Evolutionary conservation across 2,113 vertebrate species (phyloP), one percentile per base, ranked within the genome.

Genomic region (Myotis davidii): DNA sequence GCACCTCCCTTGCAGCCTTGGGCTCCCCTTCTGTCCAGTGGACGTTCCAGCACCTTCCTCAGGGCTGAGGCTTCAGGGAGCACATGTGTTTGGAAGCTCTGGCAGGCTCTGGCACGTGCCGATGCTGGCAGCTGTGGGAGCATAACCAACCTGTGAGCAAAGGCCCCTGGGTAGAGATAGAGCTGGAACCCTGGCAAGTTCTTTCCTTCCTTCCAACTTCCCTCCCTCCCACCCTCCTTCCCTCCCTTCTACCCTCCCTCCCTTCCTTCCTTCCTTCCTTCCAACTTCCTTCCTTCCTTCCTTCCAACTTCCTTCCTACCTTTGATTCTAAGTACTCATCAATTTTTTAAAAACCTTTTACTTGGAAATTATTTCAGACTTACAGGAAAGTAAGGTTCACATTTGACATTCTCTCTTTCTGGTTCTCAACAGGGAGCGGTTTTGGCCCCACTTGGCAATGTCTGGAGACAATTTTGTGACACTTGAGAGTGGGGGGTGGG

Each of bases 351-450:
- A 37, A 48, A 39, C 9, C 84, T 83, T 67, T 39, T 85, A 48
- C 61, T 93, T 86, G 72, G 59, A 54, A 39, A 93, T 82, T 39
- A 59, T 88, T 88, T 93, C 69, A 82, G 65, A 52, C 25, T 88
- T 77, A 90, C 6, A 77, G 59, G 42, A 76, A 95, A 95, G 45
- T 14, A 42, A 74, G 56, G 56, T 79, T 67, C 79, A 74, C 45
- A 34, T 82, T 69, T 69, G 73, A 59, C 3, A 27, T 59, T 67
- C 13, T 20, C 25, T 14, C 18, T 67, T 54, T 50, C n/a, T 65
- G 9, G 3, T 50, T 88, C 69, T 61, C 56, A 83, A 52, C 8
- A 61, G 32, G 61, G 78, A 78, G 45, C 0, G 3, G n/a, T 67
- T 77, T 93, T 42, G 16, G 9, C 9, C 42, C 45, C 45, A 16